Base-by-base conservation (phyloP, 2,888 invertebrate species). In the Ennomos erosarius region DNA sequence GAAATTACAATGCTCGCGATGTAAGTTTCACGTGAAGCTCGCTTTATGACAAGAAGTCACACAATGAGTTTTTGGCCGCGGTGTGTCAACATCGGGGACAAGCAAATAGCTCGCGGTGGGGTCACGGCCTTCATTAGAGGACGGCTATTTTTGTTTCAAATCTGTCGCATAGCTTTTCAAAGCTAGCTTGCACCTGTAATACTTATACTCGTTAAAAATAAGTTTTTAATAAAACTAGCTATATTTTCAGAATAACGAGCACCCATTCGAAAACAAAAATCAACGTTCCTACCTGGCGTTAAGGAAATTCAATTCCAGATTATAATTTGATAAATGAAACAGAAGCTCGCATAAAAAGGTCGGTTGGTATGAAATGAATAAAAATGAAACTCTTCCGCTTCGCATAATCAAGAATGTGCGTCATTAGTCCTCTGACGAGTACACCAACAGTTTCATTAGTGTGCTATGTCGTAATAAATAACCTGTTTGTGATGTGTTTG, bases 1-100 rank as follows among this genome's bases (percentile, higher is more conserved):
- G 77, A 82, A 85, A 84, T 87, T 83, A 85, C 79, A 82, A 77
- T 74, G 76, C 74, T 75, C 71, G 70, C 69, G 72, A 74, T 75
- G 72, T 78, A 80, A 84, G 67, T 84, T 82, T 81, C 75, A 78
- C 79, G 78, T 76, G 73, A 73, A 82, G 75, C 75, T 74, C 70
- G 79, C 73, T 84, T 82, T 85, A 78, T 84, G 82, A 79, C 84
- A 84, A 84, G 84, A 84, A 82, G 82, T 81, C 78, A 76, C 82
- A 88, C 88, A 90, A 88, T 89, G 85, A 85, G 85, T 83, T 89
- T 88, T 87, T 82, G 85, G 86, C 76, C 81, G 80, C 81, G 71
- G 79, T 75, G 71, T 82, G 84, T 82, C 84, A 82, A 86, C 86
- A 85, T 76, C 74, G 76, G 79, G 80, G 80, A 74, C 79, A 76